Percentiles rank a stretch among this genome's conserved stretches.
These are phyloP conservation scores for Cenopis cana DNA, from an alignment of 2,888 invertebrate species.

Conservation along the genomic window DNA sequence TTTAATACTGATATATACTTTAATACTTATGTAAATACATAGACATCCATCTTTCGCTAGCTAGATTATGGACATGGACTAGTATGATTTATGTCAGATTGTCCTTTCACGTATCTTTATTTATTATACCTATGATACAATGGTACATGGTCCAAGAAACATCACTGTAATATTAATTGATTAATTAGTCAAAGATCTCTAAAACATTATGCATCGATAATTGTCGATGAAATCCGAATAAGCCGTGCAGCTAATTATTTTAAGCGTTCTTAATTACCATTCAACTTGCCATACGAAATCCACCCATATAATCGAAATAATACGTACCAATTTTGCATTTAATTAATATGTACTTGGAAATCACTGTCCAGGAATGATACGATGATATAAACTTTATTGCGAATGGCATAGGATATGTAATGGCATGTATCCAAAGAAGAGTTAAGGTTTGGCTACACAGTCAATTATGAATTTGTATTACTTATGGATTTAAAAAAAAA, in stretches of 20 bases:
- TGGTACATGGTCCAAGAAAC: too few relatives aligned
- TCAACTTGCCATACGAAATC: background rate
- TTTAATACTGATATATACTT: too few relatives aligned
- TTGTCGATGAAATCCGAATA: slow-evolving; percentile 35
- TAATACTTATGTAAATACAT: too few relatives aligned
- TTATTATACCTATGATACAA: too few relatives aligned
- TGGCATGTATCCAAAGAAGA: background rate
- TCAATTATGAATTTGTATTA: background rate
- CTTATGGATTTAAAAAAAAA: background rate
- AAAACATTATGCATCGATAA: slow-evolving; percentile 21
- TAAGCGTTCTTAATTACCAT: slow-evolving; percentile 13
- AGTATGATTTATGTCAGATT: too few relatives aligned
- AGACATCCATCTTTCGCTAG: too few relatives aligned
- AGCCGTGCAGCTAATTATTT: slow-evolving; percentile 9
- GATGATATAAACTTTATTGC: background rate
- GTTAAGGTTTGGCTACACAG: slow-evolving; percentile 1
- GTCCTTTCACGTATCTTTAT: too few relatives aligned
- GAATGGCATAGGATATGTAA: background rate
- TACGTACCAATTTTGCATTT: slow-evolving; percentile 1
- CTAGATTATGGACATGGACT: too few relatives aligned
- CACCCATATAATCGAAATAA: background rate
- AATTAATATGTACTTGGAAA: background rate
- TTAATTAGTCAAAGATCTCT: slow-evolving; percentile 18
- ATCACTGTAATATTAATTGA: too few relatives aligned
- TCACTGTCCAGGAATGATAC: background rate